Percentiles rank a stretch among this genome's conserved stretches.
These are phyloP conservation scores for Ondatra zibethicus DNA, from an alignment of 2,113 vertebrate species.

Conservation along the genomic window DNA sequence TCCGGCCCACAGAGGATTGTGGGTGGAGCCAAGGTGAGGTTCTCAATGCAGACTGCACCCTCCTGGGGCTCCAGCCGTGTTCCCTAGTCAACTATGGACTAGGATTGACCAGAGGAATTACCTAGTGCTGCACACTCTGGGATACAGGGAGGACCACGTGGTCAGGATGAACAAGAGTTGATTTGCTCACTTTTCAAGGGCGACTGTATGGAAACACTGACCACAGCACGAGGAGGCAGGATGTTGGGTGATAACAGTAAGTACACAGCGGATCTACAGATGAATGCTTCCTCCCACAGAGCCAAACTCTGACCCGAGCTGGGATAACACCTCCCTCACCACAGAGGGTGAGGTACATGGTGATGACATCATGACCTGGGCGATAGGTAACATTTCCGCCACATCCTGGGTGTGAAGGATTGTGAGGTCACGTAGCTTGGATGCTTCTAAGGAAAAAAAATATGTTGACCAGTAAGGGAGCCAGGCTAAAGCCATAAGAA, in stretches of 20 bases:
- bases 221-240: not conserved
- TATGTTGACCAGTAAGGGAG: not conserved
- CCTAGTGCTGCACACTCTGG: not conserved
- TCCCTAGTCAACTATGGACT: not conserved
- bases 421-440: not conserved
- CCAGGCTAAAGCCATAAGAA: not conserved
- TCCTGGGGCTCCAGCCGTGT: not conserved
- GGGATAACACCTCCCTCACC: not conserved
- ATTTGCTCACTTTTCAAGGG: not conserved
- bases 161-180: not conserved
- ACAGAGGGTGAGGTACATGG: not conserved
- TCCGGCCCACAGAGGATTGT: not conserved
- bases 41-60: not conserved
- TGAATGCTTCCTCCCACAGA: not conserved
- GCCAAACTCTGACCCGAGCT: not conserved
- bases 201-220: not conserved
- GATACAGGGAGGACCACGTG: not conserved
- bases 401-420: not conserved
- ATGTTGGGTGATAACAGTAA: not conserved
- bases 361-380: not conserved
- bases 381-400: not conserved
- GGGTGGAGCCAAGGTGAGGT: not conserved
- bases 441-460: constrained; percentile 45
- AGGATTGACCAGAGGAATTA: constrained; percentile 13
- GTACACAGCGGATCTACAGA: not conserved